Evolutionary conservation across 1,140 invertebrate species (phyloP).

Genomic region (Ostrea denselamellosa): DNA sequence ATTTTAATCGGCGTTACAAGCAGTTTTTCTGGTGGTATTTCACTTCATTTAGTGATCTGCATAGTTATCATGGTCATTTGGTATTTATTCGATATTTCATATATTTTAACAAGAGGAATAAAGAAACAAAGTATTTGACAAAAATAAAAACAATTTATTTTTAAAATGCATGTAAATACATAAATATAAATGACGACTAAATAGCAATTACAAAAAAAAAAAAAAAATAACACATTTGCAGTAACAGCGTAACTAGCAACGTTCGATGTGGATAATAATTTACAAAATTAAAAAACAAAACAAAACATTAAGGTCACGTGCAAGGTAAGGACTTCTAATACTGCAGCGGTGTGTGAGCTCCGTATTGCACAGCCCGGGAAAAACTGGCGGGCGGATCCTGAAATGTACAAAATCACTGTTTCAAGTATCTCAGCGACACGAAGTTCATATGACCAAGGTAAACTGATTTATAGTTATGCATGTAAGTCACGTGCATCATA

Average conservation of each 20-base stretch:
- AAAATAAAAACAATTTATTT: background rate
- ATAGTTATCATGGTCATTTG: background rate
- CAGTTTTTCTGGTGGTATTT: background rate
- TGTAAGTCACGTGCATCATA: background rate
- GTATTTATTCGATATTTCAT: no score
- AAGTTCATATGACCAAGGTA: no score
- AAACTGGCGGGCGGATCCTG: conserved; percentile 7
- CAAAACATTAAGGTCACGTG: background rate
- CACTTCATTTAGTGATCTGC: no score
- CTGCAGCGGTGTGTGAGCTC: background rate
- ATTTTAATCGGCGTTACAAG: background rate
- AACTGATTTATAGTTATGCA: background rate
- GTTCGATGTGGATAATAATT: background rate
- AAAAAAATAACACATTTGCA: conserved; percentile 21
- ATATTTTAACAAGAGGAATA: background rate
- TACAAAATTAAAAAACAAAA: background rate
- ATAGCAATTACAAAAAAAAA: background rate
- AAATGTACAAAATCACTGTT: background rate
- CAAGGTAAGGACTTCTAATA: conserved; percentile 12
- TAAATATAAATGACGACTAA: background rate
- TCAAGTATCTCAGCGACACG: no score
- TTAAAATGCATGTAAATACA: background rate
- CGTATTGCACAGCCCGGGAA: conserved; percentile 23
- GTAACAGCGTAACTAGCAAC: background rate
- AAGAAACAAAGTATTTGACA: background rate